A percentile compares a stretch with the other conserved stretches of the same genome.
Evolutionary conservation across 1,140 invertebrate species (phyloP).

Genomic region (Penaeus japonicus): DNA sequence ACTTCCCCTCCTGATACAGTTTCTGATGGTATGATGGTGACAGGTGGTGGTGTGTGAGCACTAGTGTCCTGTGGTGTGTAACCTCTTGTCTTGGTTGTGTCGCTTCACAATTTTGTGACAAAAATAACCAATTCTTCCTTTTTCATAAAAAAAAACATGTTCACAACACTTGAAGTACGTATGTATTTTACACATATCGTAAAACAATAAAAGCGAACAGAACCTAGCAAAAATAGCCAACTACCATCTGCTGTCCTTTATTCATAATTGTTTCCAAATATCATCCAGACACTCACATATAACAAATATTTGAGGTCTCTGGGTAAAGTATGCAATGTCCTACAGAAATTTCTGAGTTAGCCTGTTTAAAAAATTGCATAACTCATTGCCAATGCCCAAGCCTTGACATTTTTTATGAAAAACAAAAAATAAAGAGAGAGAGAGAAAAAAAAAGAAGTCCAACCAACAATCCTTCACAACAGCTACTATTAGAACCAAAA

Average conservation of each 20-base stretch:
- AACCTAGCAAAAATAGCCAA: too few species aligned
- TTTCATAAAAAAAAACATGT: not conserved
- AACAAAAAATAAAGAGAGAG: too few species aligned
- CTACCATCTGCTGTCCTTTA: too few species aligned
- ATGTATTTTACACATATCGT: not conserved
- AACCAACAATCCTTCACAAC: too few species aligned
- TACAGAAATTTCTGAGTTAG: too few species aligned
- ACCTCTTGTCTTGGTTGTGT: constrained; percentile 38
- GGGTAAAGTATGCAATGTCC: too few species aligned
- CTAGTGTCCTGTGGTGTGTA: constrained; percentile 33
- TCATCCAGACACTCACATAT: not conserved
- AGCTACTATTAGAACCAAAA: too few species aligned
- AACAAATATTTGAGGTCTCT: not conserved
- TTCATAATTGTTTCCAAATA: not conserved
- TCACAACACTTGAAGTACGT: not conserved
- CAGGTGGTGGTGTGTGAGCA: constrained; percentile 16
- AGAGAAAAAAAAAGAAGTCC: too few species aligned
- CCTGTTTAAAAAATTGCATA: too few species aligned
- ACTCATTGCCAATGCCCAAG: too few species aligned
- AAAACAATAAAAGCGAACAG: not conserved
- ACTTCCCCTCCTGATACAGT: constrained; percentile 28
- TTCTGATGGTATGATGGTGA: constrained; percentile 9
- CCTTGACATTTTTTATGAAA: too few species aligned
- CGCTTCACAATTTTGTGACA: constrained; percentile 4
- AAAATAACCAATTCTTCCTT: constrained; percentile 6